Conservation (phyloP, 2,888 invertebrate genomes). For the Amphipoea lucens region DNA sequence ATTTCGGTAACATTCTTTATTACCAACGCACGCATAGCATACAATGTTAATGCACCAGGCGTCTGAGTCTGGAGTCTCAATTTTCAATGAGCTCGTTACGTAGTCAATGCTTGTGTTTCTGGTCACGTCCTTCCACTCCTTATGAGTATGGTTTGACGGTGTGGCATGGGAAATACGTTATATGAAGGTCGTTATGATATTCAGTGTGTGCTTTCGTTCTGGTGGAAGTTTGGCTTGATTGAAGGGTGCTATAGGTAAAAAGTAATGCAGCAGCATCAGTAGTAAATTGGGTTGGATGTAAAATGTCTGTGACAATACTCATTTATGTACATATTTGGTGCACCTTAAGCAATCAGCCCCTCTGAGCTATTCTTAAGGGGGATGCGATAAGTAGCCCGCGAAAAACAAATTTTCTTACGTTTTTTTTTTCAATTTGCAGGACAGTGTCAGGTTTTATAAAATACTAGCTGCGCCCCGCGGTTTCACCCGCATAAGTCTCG, state of each 20-base stretch:
- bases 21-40: slow-evolving; percentile 30
- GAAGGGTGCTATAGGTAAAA: not conserved
- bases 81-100: slow-evolving; percentile 73
- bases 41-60: slow-evolving; percentile 49
- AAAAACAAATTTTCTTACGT: not conserved
- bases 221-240: not conserved
- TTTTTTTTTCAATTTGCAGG: too few species aligned
- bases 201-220: not conserved
- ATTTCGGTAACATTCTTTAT: slow-evolving; percentile 48
- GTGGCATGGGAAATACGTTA: slow-evolving; percentile 72
- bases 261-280: not conserved
- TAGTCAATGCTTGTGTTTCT: slow-evolving; percentile 67
- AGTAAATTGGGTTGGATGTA: not conserved
- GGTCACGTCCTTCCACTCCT: slow-evolving; percentile 71
- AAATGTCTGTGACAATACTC: not conserved
- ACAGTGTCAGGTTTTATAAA: too few species aligned
- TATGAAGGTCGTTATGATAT: slow-evolving; percentile 68
- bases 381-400: not conserved
- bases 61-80: slow-evolving; percentile 66
- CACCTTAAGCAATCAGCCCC: not conserved
- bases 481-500: too few species aligned
- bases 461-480: too few species aligned
- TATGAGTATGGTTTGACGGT: slow-evolving; percentile 44
- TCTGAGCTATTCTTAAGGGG: not conserved
- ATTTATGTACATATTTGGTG: not conserved